Conservation (phyloP, 2,113 vertebrate genomes). For the Coptodon rendalli region DNA sequence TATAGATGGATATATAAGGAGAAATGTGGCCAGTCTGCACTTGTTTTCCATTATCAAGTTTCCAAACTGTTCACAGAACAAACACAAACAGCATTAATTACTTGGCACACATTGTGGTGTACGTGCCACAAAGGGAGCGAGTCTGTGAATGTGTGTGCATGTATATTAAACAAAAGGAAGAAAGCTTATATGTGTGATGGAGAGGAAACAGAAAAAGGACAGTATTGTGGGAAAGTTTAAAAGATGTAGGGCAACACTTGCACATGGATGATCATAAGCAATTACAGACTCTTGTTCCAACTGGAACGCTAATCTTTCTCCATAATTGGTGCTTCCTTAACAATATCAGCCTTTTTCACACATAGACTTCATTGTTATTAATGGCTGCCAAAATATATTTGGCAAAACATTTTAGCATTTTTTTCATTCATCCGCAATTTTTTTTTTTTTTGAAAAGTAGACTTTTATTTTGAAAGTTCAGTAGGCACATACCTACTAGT, state of each 20-base stretch:
- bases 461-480: not conserved
- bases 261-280: not conserved
- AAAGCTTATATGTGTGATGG: not conserved
- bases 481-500: not conserved
- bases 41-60: conserved; percentile 64
- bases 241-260: conserved; percentile 16
- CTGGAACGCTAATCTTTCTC: not conserved
- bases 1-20: conserved; percentile 16
- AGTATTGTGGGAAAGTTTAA: conserved; percentile 41
- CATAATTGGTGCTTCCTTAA: not conserved
- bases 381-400: not conserved
- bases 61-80: conserved; percentile 41
- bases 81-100: conserved; percentile 63
- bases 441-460: not conserved
- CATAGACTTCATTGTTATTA: not conserved
- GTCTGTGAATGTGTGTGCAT: conserved; percentile 6
- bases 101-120: conserved; percentile 44
- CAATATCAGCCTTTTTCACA: not conserved
- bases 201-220: not conserved
- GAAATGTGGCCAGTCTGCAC: conserved; percentile 35
- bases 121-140: conserved; percentile 16
- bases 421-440: not conserved
- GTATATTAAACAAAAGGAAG: conserved; percentile 14
- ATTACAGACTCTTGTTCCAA: not conserved
- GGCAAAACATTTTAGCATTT: not conserved